Evolutionary conservation across 2,797 vertebrate genomes (phyloP), one percentile per base, ranked within the genome.

Genomic region (Phataginus tricuspis): DNA sequence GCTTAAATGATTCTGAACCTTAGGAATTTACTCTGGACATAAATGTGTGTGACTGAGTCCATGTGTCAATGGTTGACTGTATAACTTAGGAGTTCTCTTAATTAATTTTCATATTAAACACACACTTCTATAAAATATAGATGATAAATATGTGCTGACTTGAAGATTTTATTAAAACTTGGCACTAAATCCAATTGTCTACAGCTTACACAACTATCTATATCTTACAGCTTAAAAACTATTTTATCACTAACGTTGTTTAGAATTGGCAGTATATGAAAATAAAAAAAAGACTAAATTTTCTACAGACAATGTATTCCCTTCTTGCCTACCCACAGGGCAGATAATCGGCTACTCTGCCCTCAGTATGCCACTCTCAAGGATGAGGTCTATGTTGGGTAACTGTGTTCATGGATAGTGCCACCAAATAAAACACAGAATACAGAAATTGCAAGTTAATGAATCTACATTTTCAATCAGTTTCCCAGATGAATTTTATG

Each of bases 41-140:
- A 69, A 87, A 57, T n/a, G 16, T 18, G 14, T 71, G 27, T 83
- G 69, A 91, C 42, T 29, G 27, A 27, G 63, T 77, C 34, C 68
- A 69, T 34, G 34, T 23, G 18, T 83, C 63, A 88, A 63, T 21
- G 16, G 31, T 27, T 27, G 18, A 51, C 25, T 53, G 68, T 69
- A 55, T n/a, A 49, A 49, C 2, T 80, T 82, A 37, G 21, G 31
- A 45, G 27, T 57, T 75, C 37, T 75, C 10, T 55, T 55, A 39
- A 82, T 64, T 86, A 71, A 90, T 51, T 90, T 93, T 63, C 37
- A 78, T 34, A 15, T 34, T 53, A 82, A 72, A 85, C 25, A 92
- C 1, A 75, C 9, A n/a, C 19, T 74, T 49, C 49, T 49, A 51
- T 86, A 57, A 94, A n/a, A 86, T 59, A 4, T 34, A 64, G 59